These are phyloP conservation scores for Molossus alvarezi DNA, from an alignment of 2,797 vertebrate genomes.

Conservation along the genomic window DNA sequence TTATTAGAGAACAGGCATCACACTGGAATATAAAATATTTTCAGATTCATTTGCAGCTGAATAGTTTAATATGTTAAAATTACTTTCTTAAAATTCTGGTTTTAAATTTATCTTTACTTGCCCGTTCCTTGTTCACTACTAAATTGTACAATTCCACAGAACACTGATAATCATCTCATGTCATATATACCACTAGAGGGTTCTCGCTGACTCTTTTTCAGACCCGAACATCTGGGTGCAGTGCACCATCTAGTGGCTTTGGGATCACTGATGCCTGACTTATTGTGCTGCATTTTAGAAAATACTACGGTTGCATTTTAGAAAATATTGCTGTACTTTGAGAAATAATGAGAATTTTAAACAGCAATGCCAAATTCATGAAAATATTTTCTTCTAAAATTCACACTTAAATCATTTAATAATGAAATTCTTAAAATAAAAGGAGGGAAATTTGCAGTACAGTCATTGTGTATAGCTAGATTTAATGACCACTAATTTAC, in stretches of 20 bases:
- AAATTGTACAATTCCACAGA: slow-evolving; percentile 15
- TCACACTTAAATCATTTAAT: neutral
- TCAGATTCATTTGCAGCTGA: slow-evolving; percentile 19
- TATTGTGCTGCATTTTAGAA: neutral
- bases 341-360: neutral
- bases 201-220: slow-evolving; percentile 3
- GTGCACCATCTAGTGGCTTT: slow-evolving; percentile 90
- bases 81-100: neutral
- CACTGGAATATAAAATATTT: slow-evolving; percentile 15
- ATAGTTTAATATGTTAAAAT: slow-evolving; percentile 8
- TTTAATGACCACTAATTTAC: slow-evolving; percentile 28
- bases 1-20: neutral
- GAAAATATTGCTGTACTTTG: neutral
- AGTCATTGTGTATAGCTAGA: neutral
- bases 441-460: neutral
- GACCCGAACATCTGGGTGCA: slow-evolving; percentile 81
- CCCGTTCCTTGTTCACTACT: slow-evolving; percentile 20
- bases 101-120: slow-evolving; percentile 42
- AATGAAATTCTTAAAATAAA: slow-evolving; percentile 38
- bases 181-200: neutral
- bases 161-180: neutral
- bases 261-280: neutral
- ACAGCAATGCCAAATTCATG: neutral
- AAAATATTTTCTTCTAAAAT: slow-evolving; percentile 6
- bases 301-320: neutral